Base-by-base conservation (phyloP, 2,888 invertebrate genomes). In the Terebella lapidaria region DNA sequence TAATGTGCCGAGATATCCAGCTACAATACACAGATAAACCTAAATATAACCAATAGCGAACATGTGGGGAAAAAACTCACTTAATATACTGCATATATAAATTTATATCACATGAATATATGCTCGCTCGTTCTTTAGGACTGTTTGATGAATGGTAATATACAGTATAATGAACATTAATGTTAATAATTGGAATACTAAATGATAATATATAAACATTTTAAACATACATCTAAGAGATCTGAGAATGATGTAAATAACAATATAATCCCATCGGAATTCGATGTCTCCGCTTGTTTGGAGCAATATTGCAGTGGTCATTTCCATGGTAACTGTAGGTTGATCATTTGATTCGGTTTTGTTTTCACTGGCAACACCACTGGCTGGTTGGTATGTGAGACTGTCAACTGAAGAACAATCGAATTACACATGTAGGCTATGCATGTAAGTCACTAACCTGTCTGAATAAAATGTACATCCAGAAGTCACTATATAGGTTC, bases 261-360 rank as follows among this genome's bases (percentile, higher is more conserved):
- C 77, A 57, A 96, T 87, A 70, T 88, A 86, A 74, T 93, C 91
- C 91, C 92, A 95, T 70, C 91, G 87, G 79, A 90, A 93, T 18
- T 35, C 35, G 18, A 35, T 35, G 35, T 18, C 35, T n/a, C n/a
- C n/a, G n/a, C n/a, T n/a, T n/a, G n/a, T n/a, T n/a, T n/a, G n/a
- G 35, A 15, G 35, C 35, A 35, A 10, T 35, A 10, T 10, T 15
- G 18, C 35, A 10, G 35, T 35, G 35, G 35, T 35, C 35, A 18
- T 18, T 18, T 15, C 18, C 35, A 15, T 35, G 35, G 18, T 18
- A 35, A 35, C 10, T 18, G 35, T 35, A 10, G 35, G 10, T 35
- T 15, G 10, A 18, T 10, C 18, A 15, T 15, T 18, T 18, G 35
- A 10, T 10, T 35, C 35, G 35, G 35, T 35, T 15, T 35, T 18